These are phyloP conservation scores for Sebastes kiyomatsui DNA, from an alignment of 2,797 vertebrate species.

Conservation along the genomic window DNA sequence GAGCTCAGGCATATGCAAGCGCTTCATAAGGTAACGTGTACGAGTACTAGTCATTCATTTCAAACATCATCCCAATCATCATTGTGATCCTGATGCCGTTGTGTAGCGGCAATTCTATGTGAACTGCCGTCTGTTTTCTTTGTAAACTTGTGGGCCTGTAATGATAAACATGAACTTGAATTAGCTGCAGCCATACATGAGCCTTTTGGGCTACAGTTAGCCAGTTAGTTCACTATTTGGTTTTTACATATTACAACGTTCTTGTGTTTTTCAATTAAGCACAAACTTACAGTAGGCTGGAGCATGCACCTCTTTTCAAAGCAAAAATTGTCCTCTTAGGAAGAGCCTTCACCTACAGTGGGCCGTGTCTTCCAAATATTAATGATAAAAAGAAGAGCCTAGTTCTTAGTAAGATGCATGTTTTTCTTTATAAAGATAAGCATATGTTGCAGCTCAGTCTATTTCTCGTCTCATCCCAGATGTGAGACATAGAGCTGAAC, in stretches of 20 bases:
- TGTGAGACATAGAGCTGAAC: neutral
- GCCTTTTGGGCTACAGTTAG: no score
- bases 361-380: neutral
- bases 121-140: no score
- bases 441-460: neutral
- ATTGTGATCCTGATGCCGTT: no score
- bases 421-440: neutral
- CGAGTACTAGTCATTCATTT: no score
- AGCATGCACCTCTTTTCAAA: neutral
- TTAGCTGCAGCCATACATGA: no score
- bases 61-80: no score
- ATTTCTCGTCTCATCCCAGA: neutral
- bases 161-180: neutral
- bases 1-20: no score
- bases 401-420: neutral
- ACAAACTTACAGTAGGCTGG: neutral
- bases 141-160: no score
- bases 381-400: neutral
- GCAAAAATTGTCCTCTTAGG: neutral
- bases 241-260: neutral
- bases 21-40: no score
- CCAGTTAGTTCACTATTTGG: no score
- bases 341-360: neutral
- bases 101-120: no score
- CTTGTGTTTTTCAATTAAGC: neutral